Evolutionary conservation across 2,888 invertebrate genomes (phyloP).

Genomic region (Dascillus cervinus): DNA sequence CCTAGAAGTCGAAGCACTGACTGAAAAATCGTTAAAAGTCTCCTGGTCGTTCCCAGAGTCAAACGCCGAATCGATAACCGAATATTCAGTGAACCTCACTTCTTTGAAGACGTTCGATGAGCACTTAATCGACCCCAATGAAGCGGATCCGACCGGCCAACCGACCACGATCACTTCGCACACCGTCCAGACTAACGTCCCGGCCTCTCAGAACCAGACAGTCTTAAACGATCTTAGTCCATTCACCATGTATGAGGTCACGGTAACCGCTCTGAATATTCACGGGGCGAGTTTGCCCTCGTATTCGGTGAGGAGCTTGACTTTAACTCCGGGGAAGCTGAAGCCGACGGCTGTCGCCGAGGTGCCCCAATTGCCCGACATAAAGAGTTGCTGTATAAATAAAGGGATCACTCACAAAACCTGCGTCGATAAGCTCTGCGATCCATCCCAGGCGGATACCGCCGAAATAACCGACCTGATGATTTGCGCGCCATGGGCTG

Average conservation of each 20-base stretch:
- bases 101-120: constrained; percentile 62
- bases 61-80: constrained; percentile 56
- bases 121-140: constrained; percentile 45
- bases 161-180: constrained; percentile 33
- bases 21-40: constrained; percentile 63
- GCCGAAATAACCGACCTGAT: constrained; percentile 69
- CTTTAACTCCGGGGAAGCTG: constrained; percentile 58
- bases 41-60: constrained; percentile 62
- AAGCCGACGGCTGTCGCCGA: constrained; percentile 50
- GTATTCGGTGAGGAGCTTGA: constrained; percentile 63
- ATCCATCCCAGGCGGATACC: constrained; percentile 51
- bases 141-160: constrained; percentile 20
- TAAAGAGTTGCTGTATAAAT: constrained; percentile 59
- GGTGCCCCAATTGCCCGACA: constrained; percentile 66
- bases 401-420: constrained; percentile 67
- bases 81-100: constrained; percentile 66
- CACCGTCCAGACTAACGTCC: constrained; percentile 49
- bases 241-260: constrained; percentile 77
- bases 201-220: constrained; percentile 50
- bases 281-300: constrained; percentile 73
- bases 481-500: constrained; percentile 85
- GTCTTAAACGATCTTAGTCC: constrained; percentile 59
- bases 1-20: constrained; percentile 63
- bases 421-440: constrained; percentile 73
- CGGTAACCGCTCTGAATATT: constrained; percentile 63